These are phyloP conservation scores for Pelodiscus sinensis DNA, from an alignment of 2,113 vertebrate genomes.

Conservation along the genomic window DNA sequence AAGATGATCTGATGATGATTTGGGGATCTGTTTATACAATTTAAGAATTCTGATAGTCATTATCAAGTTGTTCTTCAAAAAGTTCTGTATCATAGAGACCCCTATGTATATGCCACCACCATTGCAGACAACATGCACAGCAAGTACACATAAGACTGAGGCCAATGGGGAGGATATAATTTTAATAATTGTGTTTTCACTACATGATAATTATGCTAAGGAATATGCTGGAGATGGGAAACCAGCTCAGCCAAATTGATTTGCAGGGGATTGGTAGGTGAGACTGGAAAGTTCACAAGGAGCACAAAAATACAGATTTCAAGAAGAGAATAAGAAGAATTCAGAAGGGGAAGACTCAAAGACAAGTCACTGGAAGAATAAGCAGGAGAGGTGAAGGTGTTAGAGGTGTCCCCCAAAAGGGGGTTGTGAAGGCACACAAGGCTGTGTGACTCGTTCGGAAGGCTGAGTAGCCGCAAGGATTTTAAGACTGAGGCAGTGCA, in stretches of 20 bases:
- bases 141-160: background rate
- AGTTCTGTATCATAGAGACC: background rate
- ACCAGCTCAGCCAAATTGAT: background rate
- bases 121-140: background rate
- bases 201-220: background rate
- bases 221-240: background rate
- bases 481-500: too few relatives aligned
- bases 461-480: too few relatives aligned
- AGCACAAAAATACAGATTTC: background rate
- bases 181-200: background rate
- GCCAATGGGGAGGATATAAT: background rate
- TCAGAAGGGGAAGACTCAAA: background rate
- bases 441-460: too few relatives aligned
- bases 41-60: background rate
- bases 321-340: background rate
- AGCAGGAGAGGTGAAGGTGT: background rate
- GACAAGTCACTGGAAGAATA: background rate
- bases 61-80: background rate
- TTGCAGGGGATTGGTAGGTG: background rate
- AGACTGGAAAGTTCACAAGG: background rate
- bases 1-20: background rate
- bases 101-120: background rate
- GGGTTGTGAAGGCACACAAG: too few relatives aligned
- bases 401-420: too few relatives aligned
- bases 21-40: background rate